Evolutionary conservation across 2,113 vertebrate genomes (phyloP), one percentile per base, ranked within the genome.

Genomic region (Chinchilla lanigera): DNA sequence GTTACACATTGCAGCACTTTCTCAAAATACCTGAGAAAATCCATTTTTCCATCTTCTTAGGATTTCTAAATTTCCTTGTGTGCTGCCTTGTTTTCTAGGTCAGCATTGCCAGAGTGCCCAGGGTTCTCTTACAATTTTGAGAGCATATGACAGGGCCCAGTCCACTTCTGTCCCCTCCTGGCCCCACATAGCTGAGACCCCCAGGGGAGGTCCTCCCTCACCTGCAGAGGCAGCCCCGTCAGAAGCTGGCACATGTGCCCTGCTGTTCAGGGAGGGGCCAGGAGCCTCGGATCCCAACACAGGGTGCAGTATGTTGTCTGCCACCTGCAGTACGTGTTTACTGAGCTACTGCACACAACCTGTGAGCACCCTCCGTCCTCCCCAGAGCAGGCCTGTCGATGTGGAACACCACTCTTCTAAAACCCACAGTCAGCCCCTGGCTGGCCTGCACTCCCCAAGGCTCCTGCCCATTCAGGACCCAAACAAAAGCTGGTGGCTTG

Each of bases 161-260:
- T n/a, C 47, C 17, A 41, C 65, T 30, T 82, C 24, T 33, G 6
- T 10, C 13, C 7, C 50, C 13, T 93, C 8, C 47, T 20, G 24
- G 6, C 58, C 20, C 35, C 67, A 71, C 16, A 28, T 0, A 85
- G 52, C 5, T 17, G 0, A 0, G 7, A 75, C 20, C 3, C 5
- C 26, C 9, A 0, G 2, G 1, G 1, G 35, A 26, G 3, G 47
- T 3, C 0, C 5, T 5, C 1, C 3, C 11, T 47, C 13, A 20
- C 22, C 24, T 16, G 26, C 30, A 73, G 61, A 84, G 7, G 14
- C 26, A 24, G 13, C 10, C 13, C 24, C 0, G 0, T 28, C 60
- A 50, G 9, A 16, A 50, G 44, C 2, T 81, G 5, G n/a, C 35
- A 2, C 0, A 0, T 38, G 17, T 10, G 0, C 0, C 24, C 10